Base-by-base conservation (phyloP, 2,888 invertebrate species). In the Malthinus seriepunctatus region DNA sequence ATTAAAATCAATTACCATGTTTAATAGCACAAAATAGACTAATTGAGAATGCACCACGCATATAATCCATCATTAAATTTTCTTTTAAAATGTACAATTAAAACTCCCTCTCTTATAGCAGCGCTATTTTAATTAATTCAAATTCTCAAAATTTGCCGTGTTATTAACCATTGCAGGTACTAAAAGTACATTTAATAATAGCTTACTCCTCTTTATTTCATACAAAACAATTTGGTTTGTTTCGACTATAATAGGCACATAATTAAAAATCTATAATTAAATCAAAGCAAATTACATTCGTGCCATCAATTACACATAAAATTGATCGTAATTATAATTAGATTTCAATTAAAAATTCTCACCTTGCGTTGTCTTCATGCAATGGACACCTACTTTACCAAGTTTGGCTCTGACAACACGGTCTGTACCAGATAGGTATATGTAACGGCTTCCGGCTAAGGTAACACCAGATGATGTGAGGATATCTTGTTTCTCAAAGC, bases 281-380 rank as follows among this genome's bases (percentile, higher is more conserved):
- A 7, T 3, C 23, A 23, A 23, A 23, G 2, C 23, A 5, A 23
- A 5, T 23, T 5, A 5, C 23, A 5, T 23, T n/a, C 2, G 23
- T 23, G 23, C 5, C 5, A 23, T 23, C 23, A 23, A 23, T 23
- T 23, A 23, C 23, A 23, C 2, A 23, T 5, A 23, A 23, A 23
- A 23, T 5, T 23, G 23, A 5, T 5, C 2, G 23, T 23, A 23
- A 23, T 23, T 23, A 23, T 23, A 23, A 23, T 3, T 23, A 3
- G 5, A 23, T 23, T 23, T 23, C 5, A 23, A 23, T 2, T 23
- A 23, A 23, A 23, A 23, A 23, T 23, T 70, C 81, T 81, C 80
- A 91, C 91, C 90, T 88, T 95, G 94, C 83, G 88, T 87, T 81
- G 95, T 95, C 85, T 94, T 95, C 93, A 95, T 93, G 90, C 93